A percentile compares a stretch with the other conserved stretches of the same genome.
Evolutionary conservation across 2,113 vertebrate genomes (phyloP).

Genomic region (Entelurus aequoreus): DNA sequence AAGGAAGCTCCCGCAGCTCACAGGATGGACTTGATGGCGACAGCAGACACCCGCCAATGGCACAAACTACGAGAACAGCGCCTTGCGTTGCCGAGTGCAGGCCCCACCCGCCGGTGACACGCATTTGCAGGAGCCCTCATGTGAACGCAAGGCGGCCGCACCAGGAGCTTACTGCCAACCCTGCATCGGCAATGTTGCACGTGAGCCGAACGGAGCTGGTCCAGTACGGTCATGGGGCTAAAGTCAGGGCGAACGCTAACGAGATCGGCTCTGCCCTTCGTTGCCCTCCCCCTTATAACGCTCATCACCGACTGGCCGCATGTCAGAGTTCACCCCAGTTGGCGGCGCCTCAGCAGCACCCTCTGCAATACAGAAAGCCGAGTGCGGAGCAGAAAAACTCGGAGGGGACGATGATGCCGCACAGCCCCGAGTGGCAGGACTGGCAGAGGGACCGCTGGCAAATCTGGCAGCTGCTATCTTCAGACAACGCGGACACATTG

Average conservation of each 20-base stretch:
- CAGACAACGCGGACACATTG: slow-evolving; percentile 85
- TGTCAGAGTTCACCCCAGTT: slow-evolving; percentile 44
- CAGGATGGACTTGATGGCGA: slow-evolving; percentile 67
- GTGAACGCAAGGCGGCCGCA: slow-evolving; percentile 18
- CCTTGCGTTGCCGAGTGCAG: slow-evolving; percentile 55
- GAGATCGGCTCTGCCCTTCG: slow-evolving; percentile 51
- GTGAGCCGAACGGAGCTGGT: slow-evolving; percentile 49
- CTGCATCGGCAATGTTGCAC: slow-evolving; percentile 10
- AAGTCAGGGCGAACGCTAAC: slow-evolving; percentile 27
- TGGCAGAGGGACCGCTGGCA: slow-evolving; percentile 91
- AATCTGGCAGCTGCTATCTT: slow-evolving; percentile 89
- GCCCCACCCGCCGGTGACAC: slow-evolving; percentile 52
- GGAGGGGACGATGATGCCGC: slow-evolving; percentile 39
- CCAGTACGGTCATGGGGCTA: slow-evolving; percentile 25
- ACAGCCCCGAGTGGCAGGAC: slow-evolving; percentile 78
- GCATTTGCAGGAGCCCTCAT: slow-evolving; percentile 60
- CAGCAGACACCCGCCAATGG: slow-evolving; percentile 39
- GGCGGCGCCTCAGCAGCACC: slow-evolving; percentile 20
- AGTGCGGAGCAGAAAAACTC: slow-evolving; percentile 23
- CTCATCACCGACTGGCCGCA: slow-evolving; percentile 36
- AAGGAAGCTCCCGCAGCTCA: slow-evolving; percentile 77
- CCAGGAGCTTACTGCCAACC: slow-evolving; percentile 45
- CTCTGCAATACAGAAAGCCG: slow-evolving; percentile 19
- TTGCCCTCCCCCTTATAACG: slow-evolving; percentile 50
- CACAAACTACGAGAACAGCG: slow-evolving; percentile 68